Evolutionary conservation across 1,140 invertebrate genomes (phyloP), one percentile per base, ranked within the genome.

Genomic region (Scylla paramamosain): DNA sequence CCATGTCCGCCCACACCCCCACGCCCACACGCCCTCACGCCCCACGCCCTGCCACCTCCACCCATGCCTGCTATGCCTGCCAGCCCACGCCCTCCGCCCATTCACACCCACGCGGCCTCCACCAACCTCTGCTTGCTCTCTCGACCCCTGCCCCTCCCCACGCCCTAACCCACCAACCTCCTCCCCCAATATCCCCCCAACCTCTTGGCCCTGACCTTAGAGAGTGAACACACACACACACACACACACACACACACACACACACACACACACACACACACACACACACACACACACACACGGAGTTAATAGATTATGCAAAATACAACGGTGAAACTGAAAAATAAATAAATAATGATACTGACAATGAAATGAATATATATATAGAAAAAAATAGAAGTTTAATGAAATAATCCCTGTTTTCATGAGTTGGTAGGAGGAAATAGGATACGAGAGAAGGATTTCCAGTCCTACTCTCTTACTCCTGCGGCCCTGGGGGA

Each of bases 251-350:
- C 83, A 84, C 83, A 84, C 83, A 84, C 83, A 84, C 83, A 84
- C 83, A 84, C 83, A 84, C 83, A 84, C 31, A 39, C 29, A 39
- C 84, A 39, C 84, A 39, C 31, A 87, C 84, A 87, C 84, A 87
- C 84, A 87, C 84, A 87, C 84, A 87, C 84, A 87, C 84, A 87
- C 84, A 87, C 84, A 87, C 84, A 87, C 84, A 87, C 84, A 87
- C 84, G 12, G 12, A n/a, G 20, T 12, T 77, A 77, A 77, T 77
- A n/a, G 20, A 77, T 77, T 77, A 77, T n/a, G 20, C 0, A 77
- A 77, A 77, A 59, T 59, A 59, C 10, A 20, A 4, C 52, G 20
- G 52, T 16, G 20, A 59, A 59, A 20, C 0, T 20, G 52, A 20
- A 20, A 59, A 59, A 59, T 16, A 20, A 4, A 59, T 20, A 59